Conservation (phyloP, 2,113 vertebrate genomes). For the Sitta europaea region DNA sequence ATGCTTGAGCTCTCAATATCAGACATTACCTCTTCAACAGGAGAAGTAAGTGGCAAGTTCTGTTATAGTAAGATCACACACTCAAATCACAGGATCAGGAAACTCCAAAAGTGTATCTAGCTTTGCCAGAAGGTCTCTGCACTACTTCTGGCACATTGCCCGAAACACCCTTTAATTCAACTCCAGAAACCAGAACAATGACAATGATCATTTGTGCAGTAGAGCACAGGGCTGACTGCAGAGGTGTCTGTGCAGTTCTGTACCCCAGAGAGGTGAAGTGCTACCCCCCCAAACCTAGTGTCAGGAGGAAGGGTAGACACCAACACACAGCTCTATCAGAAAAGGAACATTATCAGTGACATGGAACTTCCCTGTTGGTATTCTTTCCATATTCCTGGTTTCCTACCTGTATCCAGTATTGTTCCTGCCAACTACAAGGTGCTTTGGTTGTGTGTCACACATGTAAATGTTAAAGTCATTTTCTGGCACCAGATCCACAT, state of each 20-base stretch:
- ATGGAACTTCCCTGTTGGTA: not conserved
- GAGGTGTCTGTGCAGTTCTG: not conserved
- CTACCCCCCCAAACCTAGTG: not conserved
- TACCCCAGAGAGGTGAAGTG: not conserved
- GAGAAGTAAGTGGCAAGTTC: not conserved
- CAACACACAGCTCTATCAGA: not conserved
- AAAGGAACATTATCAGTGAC: not conserved
- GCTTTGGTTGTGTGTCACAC: conserved; percentile 89
- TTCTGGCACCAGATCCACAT: conserved; percentile 94
- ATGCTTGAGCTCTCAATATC: not conserved
- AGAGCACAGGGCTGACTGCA: not conserved
- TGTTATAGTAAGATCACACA: not conserved
- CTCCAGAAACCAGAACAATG: not conserved
- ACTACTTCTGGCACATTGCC: not conserved
- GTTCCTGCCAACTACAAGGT: conserved; percentile 94
- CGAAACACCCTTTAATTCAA: not conserved
- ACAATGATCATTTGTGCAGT: not conserved
- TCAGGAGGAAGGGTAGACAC: not conserved
- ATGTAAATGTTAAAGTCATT: conserved; percentile 90
- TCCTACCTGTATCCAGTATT: conserved; percentile 93
- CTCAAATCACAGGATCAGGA: not conserved
- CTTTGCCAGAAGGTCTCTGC: not conserved
- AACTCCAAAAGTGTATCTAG: not conserved
- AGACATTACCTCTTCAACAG: not conserved
- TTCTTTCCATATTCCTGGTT: not conserved